A percentile compares a stretch with the other conserved stretches of the same genome.
Evolutionary conservation across 2,797 vertebrate species (phyloP).

Genomic region (Yasuhikotakia modesta): DNA sequence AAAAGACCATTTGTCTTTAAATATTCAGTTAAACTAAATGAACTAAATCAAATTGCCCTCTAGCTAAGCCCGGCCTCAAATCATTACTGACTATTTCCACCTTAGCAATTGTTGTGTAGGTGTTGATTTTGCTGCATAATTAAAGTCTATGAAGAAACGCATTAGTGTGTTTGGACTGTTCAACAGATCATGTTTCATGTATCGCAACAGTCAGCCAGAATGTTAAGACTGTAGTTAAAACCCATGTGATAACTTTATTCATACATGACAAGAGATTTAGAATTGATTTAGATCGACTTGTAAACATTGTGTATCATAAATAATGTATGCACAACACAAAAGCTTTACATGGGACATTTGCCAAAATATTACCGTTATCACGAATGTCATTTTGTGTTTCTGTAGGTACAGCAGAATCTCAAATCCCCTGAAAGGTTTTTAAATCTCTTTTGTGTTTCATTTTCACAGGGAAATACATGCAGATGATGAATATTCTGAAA

Average conservation of each 20-base stretch:
- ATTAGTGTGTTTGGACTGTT: too few relatives aligned
- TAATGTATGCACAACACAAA: background rate
- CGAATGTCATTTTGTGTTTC: background rate
- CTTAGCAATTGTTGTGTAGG: background rate
- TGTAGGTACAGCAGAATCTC: background rate
- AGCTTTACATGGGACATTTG: background rate
- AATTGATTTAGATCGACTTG: slow-evolving; percentile 49
- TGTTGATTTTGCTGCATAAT: background rate
- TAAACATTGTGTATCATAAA: slow-evolving; percentile 18
- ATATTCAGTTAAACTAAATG: background rate
- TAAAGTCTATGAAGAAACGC: too few relatives aligned
- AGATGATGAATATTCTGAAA: slow-evolving; percentile 99
- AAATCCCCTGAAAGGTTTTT: background rate
- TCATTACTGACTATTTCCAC: background rate
- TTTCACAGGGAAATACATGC: slow-evolving; percentile 93
- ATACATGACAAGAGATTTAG: background rate
- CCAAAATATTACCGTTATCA: background rate
- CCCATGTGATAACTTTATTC: too few relatives aligned
- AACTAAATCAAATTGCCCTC: background rate
- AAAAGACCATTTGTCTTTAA: background rate
- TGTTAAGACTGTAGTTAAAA: slow-evolving; percentile 19
- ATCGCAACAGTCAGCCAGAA: background rate
- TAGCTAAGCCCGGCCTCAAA: background rate
- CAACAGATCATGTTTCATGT: too few relatives aligned
- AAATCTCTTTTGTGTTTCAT: background rate